Percentiles rank a stretch among this genome's conserved stretches.
Conservation (phyloP, 2,888 invertebrate genomes). For the Drosophila pseudotalamancana region DNA sequence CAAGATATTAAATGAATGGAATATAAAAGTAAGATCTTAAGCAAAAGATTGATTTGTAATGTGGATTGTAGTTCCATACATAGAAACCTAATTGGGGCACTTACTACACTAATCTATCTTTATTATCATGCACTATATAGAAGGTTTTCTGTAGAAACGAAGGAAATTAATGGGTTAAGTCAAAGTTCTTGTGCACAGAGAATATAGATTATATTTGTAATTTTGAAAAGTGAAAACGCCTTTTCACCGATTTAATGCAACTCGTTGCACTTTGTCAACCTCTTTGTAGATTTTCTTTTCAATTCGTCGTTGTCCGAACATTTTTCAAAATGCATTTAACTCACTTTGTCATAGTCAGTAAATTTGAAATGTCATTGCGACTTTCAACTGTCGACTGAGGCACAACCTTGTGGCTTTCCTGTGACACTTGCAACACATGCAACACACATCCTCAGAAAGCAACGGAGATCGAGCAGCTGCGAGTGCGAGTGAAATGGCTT, state of each 20-base stretch:
- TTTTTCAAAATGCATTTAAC: conserved; percentile 74
- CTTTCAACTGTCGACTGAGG: conserved; percentile 62
- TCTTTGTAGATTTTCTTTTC: conserved; percentile 43
- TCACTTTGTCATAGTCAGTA: conserved; percentile 77
- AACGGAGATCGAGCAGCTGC: conserved; percentile 7
- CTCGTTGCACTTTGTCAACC: background rate
- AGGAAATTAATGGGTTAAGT: too few relatives aligned
- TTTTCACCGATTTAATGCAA: background rate
- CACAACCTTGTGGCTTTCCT: conserved; percentile 73
- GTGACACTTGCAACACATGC: conserved; percentile 40
- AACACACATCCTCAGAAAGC: background rate
- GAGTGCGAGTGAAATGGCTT: conserved; percentile 20
- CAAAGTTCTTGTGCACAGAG: too few relatives aligned
- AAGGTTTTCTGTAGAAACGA: too few relatives aligned
- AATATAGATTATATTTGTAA: too few relatives aligned
- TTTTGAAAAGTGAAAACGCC: background rate
- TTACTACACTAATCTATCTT: too few relatives aligned
- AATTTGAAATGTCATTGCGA: conserved; percentile 76
- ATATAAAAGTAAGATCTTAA: too few relatives aligned
- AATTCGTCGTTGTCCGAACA: conserved; percentile 45
- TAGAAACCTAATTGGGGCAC: too few relatives aligned
- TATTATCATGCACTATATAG: too few relatives aligned
- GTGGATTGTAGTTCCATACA: too few relatives aligned
- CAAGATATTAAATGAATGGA: too few relatives aligned
- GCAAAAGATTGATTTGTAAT: too few relatives aligned